Base-by-base conservation (phyloP, 2,113 vertebrate species). In the Hippopotamus amphibius region DNA sequence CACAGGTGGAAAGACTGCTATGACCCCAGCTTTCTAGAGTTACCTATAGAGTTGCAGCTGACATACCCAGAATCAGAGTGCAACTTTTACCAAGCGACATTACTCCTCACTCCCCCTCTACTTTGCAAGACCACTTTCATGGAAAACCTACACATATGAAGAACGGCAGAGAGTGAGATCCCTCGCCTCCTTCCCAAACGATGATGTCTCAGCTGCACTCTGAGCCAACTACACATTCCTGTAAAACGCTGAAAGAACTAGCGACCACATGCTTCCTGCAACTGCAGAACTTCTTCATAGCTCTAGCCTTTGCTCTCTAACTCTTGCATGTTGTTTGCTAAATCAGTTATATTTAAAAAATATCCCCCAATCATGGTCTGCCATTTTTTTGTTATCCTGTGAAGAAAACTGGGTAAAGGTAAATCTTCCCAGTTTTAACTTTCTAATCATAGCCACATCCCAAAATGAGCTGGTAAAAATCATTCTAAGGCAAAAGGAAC, bases 141-240 rank as follows among this genome's bases (percentile, higher is more conserved):
- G 46, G 61, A 63, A 77, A 66, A 46, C 2, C 4, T 7, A 33
- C 17, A 43, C 2, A 37, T 12, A 57, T 5, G 50, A 92, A 68
- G 14, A 30, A 46, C 11, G 53, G 8, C 21, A 83, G 69, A 84
- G 3, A 12, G 11, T 43, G 8, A 77, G 11, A 16, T 6, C 0
- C 1, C 15, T n/a, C 14, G 37, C 28, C 1, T 53, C 1, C 2
- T 74, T 0, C 7, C 12, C 17, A 48, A 79, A 37, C 4, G 2
- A 21, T 24, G 12, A 5, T 41, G 13, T 46, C n/a, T 72, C 12
- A 46, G 11, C 14, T 41, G 12, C 12, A 83, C 5, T 1, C 55
- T 12, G 28, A 68, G 37, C 0, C 55, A 69, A 74, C 24, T 0
- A 8, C 8, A 22, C 5, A 11, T 43, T 4, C n/a, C 80, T 72